Conservation (phyloP, 2,797 vertebrate species). For the Danio choprae region DNA sequence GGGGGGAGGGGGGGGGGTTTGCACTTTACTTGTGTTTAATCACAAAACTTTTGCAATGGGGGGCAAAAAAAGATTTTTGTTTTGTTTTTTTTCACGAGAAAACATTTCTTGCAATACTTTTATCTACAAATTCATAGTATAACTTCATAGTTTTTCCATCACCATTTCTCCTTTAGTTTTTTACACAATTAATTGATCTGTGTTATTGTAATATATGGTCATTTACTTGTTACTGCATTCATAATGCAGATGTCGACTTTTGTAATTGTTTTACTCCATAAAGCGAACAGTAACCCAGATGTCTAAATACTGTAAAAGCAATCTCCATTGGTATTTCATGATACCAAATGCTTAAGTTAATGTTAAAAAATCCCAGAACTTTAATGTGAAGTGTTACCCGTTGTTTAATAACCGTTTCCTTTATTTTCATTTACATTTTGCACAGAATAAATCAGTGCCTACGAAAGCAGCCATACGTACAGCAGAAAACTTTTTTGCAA, state of each 20-base stretch:
- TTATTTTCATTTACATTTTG: conserved; percentile 8
- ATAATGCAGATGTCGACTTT: not conserved
- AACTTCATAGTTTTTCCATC: not conserved
- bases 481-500: not conserved
- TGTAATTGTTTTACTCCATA: not conserved
- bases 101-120: too few species aligned
- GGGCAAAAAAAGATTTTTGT: too few species aligned
- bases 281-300: not conserved
- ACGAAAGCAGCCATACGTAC: not conserved
- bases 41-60: not conserved
- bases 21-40: not conserved
- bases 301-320: not conserved
- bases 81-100: too few species aligned
- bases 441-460: conserved; percentile 7
- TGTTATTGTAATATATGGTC: not conserved
- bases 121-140: too few species aligned
- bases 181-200: not conserved
- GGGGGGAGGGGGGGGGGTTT: too few species aligned
- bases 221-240: not conserved
- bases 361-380: not conserved
- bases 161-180: not conserved
- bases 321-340: not conserved
- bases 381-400: not conserved
- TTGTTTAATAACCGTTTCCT: not conserved
- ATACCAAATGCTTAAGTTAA: not conserved